These are phyloP conservation scores for Dromas ardeola DNA, from an alignment of 2,113 vertebrate species.

Conservation along the genomic window DNA sequence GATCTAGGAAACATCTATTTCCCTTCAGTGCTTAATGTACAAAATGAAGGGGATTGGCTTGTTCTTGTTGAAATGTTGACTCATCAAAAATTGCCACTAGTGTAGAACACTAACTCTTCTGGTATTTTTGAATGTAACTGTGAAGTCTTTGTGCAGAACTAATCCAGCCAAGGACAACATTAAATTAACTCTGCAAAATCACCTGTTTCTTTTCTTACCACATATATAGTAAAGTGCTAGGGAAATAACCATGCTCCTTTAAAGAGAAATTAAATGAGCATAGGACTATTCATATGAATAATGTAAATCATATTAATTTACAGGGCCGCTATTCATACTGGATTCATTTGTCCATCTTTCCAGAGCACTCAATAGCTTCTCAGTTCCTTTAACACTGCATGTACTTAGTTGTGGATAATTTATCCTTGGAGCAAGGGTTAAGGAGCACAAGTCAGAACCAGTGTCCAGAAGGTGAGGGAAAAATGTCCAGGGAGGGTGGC, in stretches of 20 bases:
- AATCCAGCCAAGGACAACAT: not conserved
- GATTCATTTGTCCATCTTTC: not conserved
- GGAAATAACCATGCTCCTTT: not conserved
- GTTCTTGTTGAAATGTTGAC: not conserved
- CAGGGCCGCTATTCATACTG: not conserved
- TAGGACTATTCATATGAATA: not conserved
- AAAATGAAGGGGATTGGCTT: not conserved
- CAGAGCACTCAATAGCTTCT: not conserved
- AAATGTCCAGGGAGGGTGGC: not conserved
- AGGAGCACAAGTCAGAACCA: not conserved
- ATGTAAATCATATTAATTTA: not conserved
- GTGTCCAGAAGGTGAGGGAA: not conserved
- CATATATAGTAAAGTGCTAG: not conserved
- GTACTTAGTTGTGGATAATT: not conserved
- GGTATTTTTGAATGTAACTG: not conserved
- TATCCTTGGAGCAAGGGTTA: not conserved
- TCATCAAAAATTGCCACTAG: not conserved
- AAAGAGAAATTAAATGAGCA: not conserved
- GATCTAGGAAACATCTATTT: not conserved
- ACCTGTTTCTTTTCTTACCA: not conserved
- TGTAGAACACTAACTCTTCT: not conserved
- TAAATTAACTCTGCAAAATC: not conserved
- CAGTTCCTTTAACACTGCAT: not conserved
- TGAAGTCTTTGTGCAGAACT: not conserved
- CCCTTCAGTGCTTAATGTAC: not conserved